phyloP scores from a whole-genome alignment of 1,140 invertebrate genomes.

The Saccostrea glomerata region DNA sequence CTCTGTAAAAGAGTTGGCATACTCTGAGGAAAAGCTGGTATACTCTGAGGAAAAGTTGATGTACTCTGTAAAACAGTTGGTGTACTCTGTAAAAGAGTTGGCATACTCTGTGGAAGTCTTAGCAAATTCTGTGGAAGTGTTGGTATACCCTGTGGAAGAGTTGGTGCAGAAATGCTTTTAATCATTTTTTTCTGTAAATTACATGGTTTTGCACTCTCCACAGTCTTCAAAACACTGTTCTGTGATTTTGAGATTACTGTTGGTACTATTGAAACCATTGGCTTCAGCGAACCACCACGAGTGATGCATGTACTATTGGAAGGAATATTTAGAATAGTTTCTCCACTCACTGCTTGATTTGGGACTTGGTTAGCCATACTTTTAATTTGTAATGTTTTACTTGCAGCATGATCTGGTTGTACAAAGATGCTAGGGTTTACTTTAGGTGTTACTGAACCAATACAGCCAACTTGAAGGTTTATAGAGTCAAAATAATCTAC shows the following conservation, averaged over 20 bases:
- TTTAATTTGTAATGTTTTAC: not conserved
- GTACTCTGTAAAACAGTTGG: too few relatives aligned
- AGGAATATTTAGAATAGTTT: not conserved
- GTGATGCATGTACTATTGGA: not conserved
- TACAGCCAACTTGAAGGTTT: not conserved
- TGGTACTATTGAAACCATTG: not conserved
- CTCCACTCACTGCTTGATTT: not conserved
- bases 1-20: too few relatives aligned
- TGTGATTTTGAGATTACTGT: not conserved
- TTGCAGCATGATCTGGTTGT: not conserved
- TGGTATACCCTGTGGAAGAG: not conserved
- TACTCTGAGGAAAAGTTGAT: too few relatives aligned
- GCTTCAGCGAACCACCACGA: not conserved
- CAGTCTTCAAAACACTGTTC: not conserved
- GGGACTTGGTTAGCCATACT: not conserved
- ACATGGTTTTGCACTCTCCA: not conserved
- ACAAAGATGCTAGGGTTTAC: not conserved
- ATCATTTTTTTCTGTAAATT: not conserved
- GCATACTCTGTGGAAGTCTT: too few relatives aligned
- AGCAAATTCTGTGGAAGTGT: not conserved
- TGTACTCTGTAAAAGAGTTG: too few relatives aligned
- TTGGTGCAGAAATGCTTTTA: not conserved
- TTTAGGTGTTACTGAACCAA: not conserved
- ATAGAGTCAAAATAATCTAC: slow-evolving; percentile 4
- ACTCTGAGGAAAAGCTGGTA: too few relatives aligned